Base-by-base conservation (phyloP, 2,797 vertebrate genomes). In the Sarcoramphus papa region DNA sequence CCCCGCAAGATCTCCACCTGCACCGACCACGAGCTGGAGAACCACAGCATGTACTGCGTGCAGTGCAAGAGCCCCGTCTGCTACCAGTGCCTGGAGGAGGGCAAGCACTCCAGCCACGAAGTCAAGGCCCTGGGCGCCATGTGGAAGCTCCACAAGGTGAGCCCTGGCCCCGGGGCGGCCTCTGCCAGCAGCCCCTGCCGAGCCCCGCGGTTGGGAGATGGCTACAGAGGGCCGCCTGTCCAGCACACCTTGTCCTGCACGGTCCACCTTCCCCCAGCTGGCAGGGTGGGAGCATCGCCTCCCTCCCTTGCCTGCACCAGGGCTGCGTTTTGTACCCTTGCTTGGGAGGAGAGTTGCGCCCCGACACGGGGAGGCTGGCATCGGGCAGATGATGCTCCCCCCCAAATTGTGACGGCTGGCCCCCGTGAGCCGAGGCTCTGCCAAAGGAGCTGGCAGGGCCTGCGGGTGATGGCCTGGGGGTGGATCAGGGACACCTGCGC, bases 121-220 rank as follows among this genome's bases (percentile, higher is more conserved):
- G 99, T 99, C 95, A 99, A 99, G 97, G 99, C 99, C 12, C 95
- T 99, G 91, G 99, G 99, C 13, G 99, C 99, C 47, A 99, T 99
- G 99, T 99, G 99, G 99, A 99, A 99, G 97, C 98, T 99, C 64
- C 99, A 99, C 97, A 99, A 99, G 99, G 99, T 99, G 96, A 98
- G 97, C 19, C 19, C 56, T 1, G 16, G 69, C 45, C 25, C 8
- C 1, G 12, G 19, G 23, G 23, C 3, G 43, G 54, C 60, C 41
- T 41, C 13, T 3, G 8, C 11, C 37, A 1, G 57, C 41, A 7
- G 37, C 51, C 27, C 24, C 24, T 3, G 33, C 7, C 2, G 4
- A 57, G 40, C 56, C 37, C 27, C 2, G 3, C 2, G 1, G 10
- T 4, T 8, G 35, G 76, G 56, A 60, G 40, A 2, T 17, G n/a